phyloP scores from a whole-genome alignment of 2,113 vertebrate genomes.

The Elaphurus davidianus region DNA sequence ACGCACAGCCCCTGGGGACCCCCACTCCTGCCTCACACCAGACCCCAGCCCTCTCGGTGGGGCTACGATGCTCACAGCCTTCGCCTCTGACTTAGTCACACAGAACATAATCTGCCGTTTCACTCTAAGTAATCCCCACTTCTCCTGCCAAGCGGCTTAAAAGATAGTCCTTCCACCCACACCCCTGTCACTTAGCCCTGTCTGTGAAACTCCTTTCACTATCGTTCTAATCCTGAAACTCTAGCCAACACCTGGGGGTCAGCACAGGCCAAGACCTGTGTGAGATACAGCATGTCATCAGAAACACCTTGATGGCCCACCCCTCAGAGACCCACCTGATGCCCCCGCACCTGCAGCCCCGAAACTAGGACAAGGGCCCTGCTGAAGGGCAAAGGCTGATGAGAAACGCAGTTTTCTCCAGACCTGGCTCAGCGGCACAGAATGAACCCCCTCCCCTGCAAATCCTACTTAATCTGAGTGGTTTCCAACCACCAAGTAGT shows the following conservation, averaged over 20 bases:
- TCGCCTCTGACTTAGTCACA: not conserved
- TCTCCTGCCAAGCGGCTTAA: conserved; percentile 5
- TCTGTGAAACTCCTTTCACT: not conserved
- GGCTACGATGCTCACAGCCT: accelerated
- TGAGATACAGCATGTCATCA: not conserved
- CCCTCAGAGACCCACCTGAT: not conserved
- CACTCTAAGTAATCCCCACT: not conserved
- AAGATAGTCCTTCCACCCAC: not conserved
- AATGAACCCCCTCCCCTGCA: not conserved
- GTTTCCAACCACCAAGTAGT: not conserved
- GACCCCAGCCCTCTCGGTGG: not conserved
- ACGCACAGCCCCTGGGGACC: accelerated
- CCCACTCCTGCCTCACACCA: not conserved
- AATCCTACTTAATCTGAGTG: not conserved
- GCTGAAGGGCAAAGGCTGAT: not conserved
- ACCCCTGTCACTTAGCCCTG: not conserved
- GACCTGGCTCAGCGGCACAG: not conserved
- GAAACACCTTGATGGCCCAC: not conserved
- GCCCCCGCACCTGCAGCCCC: not conserved
- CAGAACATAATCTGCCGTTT: not conserved
- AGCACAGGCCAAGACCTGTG: not conserved
- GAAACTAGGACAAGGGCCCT: not conserved
- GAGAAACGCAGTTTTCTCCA: not conserved
- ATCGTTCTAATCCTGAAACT: not conserved
- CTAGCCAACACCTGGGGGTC: not conserved